Evolutionary conservation across 2,888 invertebrate species (phyloP), one percentile per base, ranked within the genome.

Genomic region (Branchipolynoe longqiensis): DNA sequence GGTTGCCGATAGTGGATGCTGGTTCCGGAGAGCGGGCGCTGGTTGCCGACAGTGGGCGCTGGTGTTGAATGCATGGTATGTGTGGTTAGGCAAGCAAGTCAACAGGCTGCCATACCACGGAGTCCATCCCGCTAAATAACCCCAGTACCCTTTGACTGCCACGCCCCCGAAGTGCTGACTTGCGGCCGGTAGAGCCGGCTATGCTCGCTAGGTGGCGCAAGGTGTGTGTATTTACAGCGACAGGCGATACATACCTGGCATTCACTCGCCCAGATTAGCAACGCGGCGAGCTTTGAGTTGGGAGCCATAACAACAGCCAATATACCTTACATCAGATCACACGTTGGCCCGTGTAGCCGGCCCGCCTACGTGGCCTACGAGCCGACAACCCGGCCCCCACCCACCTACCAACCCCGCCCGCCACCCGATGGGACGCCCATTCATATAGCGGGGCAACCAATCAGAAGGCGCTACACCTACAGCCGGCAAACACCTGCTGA

Each of bases 71-170:
- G 62, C 22, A 12, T 22, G 62, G 62, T 62, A 62, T 62, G 28
- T 62, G 62, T 28, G 62, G 33, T 22, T 31, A 8, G 8, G 31
- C 6, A 12, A 31, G 33, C 6, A 25, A 25, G 6, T 8, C 33
- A 62, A 62, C 62, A 62, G 62, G 62, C 62, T 62, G 62, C 62
- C 62, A 62, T 62, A 31, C 62, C 62, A 62, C 4, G 31, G 8
- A 62, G 62, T 25, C 33, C 31, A 22, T 31, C 8, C 62, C 33
- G 62, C 62, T 33, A 62, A 62, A 31, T 62, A 62, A 62, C 28
- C 62, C 33, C 8, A 22, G 62, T 25, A 31, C 58, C 4, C 58
- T 58, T n/a, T 48, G 18, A 48, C 48, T 12, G 48, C 48, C 8
- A 8, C 8, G 48, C 48, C 18, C 48, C 18, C 48, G 58, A 25